Percentiles rank a stretch among this genome's conserved stretches.
Conservation (phyloP, 2,113 vertebrate genomes). For the Gallinago media region DNA sequence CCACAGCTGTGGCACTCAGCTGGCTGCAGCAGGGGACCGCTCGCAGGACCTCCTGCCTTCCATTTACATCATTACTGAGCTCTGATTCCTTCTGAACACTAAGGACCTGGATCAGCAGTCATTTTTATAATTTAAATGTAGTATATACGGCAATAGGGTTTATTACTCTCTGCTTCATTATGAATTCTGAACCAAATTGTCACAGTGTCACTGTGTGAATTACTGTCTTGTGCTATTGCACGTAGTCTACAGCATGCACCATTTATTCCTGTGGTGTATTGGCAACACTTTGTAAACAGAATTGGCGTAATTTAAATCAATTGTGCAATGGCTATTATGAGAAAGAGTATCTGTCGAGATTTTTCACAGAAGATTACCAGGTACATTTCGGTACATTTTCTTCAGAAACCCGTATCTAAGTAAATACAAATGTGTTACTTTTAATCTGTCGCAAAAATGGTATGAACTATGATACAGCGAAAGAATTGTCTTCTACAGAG, state of each 20-base stretch:
- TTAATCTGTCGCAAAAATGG: not conserved
- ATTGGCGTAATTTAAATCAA: not conserved
- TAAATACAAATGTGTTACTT: not conserved
- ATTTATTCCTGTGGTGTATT: not conserved
- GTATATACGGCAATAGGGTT: not conserved
- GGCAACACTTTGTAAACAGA: not conserved
- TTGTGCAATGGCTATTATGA: not conserved
- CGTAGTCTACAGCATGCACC: accelerated
- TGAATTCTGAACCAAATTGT: not conserved
- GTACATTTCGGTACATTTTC: not conserved
- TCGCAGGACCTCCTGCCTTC: accelerated
- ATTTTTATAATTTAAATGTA: not conserved
- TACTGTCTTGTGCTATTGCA: not conserved
- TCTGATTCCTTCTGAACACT: accelerated
- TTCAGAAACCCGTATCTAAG: not conserved
- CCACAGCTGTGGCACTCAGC: not conserved
- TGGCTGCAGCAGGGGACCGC: not conserved
- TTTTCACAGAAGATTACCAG: not conserved
- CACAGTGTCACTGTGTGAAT: not conserved
- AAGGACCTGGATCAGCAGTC: not conserved
- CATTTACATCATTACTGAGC: accelerated
- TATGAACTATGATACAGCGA: not conserved
- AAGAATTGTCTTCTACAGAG: not conserved
- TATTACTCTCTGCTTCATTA: not conserved
- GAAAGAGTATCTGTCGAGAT: not conserved